Evolutionary conservation across 2,888 invertebrate genomes (phyloP).

Genomic region (Lamellibrachia satsuma): DNA sequence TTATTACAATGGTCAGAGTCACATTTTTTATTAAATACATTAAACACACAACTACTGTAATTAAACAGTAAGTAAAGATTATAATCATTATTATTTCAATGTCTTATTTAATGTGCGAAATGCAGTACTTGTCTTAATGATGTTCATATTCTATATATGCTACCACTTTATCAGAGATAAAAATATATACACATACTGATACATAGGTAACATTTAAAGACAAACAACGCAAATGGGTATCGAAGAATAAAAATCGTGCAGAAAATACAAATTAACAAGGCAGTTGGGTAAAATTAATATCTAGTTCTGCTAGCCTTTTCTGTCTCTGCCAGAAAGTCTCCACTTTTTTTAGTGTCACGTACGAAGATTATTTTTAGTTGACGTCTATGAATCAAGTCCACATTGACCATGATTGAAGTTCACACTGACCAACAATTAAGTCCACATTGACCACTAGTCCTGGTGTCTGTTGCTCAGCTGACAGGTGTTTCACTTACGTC

Average conservation of each 20-base stretch:
- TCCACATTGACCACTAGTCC: background rate
- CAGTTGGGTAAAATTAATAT: too few relatives aligned
- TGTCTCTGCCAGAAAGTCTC: too few relatives aligned
- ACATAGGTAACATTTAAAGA: too few relatives aligned
- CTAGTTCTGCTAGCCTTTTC: too few relatives aligned
- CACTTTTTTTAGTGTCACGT: too few relatives aligned
- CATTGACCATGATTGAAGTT: background rate
- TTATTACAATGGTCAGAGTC: background rate
- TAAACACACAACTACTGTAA: background rate
- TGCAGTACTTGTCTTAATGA: background rate
- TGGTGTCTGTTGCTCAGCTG: background rate
- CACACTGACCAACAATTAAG: too few relatives aligned
- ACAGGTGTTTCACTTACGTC: slow-evolving; percentile 71
- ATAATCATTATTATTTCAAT: background rate
- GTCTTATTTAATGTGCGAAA: background rate
- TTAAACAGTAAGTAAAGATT: background rate
- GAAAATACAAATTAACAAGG: too few relatives aligned
- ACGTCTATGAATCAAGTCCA: background rate
- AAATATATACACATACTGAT: too few relatives aligned
- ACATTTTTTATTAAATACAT: background rate
- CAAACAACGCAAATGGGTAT: too few relatives aligned
- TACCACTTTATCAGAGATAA: too few relatives aligned
- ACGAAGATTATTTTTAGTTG: background rate
- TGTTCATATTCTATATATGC: too few relatives aligned
- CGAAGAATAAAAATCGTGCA: too few relatives aligned